Conservation (phyloP, 2,888 invertebrate species). For the Zygaena filipendulae region DNA sequence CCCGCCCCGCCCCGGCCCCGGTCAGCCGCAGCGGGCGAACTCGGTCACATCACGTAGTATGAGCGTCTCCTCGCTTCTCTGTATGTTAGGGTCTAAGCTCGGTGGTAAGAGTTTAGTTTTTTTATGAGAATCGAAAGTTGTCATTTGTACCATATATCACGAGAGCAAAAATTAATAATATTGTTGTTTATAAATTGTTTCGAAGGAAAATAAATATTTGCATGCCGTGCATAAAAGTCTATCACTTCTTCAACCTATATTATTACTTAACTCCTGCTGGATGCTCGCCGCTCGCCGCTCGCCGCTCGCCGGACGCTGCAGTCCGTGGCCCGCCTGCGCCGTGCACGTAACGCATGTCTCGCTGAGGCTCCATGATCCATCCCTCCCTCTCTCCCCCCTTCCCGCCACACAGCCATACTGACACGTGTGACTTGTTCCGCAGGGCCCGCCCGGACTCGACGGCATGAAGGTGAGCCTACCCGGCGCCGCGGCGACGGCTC, state of each 20-base stretch:
- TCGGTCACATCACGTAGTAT: too few species aligned
- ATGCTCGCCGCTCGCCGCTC: conserved; percentile 24
- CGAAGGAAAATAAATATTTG: conserved; percentile 58
- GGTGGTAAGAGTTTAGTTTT: conserved; percentile 54
- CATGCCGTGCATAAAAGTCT: conserved; percentile 53
- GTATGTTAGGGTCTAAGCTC: too few species aligned
- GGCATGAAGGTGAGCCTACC: conserved; percentile 89
- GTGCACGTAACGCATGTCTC: conserved; percentile 1
- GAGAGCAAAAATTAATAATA: conserved; percentile 39
- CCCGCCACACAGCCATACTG: too few species aligned
- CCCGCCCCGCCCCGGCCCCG: background rate
- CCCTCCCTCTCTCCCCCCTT: background rate
- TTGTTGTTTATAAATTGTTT: conserved; percentile 65
- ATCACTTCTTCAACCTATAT: conserved; percentile 21
- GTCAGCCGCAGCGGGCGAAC: background rate
- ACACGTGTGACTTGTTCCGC: too few species aligned
- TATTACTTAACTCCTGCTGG: too few species aligned
- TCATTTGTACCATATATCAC: conserved; percentile 60
- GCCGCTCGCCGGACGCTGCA: conserved; percentile 70
- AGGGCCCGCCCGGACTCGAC: conserved; percentile 94
- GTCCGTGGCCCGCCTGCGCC: conserved; percentile 3
- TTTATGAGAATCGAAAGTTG: conserved; percentile 54
- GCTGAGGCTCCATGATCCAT: background rate
- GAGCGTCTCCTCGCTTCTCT: too few species aligned
- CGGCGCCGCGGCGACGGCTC: conserved; percentile 7